A percentile compares a stretch with the other conserved stretches of the same genome.
Evolutionary conservation across 2,797 vertebrate species (phyloP).

Genomic region (Arrhamphus sclerolepis): DNA sequence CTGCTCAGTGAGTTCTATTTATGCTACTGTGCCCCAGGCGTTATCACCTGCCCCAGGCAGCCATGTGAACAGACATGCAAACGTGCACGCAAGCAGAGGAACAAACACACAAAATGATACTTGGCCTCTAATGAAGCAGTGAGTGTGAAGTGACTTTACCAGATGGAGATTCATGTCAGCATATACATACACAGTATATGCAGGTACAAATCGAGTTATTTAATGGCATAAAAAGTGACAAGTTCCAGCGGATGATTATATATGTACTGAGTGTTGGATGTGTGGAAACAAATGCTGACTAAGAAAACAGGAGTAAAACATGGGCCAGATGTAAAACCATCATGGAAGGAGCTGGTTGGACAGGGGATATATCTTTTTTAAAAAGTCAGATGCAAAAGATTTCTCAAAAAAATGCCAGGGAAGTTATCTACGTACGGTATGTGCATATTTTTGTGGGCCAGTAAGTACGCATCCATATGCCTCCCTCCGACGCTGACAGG

Average conservation of each 20-base stretch:
- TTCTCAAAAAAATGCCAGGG: constrained; percentile 17
- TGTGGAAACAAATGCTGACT: constrained; percentile 39
- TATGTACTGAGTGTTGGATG: constrained; percentile 21
- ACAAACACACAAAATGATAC: constrained; percentile 53
- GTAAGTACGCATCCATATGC: neutral
- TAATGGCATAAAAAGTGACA: constrained; percentile 21
- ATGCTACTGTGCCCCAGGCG: constrained; percentile 73
- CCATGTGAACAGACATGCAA: constrained; percentile 66
- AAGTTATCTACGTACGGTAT: constrained; percentile 2
- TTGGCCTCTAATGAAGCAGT: constrained; percentile 70
- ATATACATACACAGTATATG: constrained; percentile 48
- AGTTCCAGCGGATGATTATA: constrained; percentile 31
- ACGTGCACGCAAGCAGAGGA: constrained; percentile 40
- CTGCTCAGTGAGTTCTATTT: constrained; percentile 68
- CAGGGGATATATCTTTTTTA: neutral
- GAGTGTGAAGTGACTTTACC: constrained; percentile 61
- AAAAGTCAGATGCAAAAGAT: constrained; percentile 4
- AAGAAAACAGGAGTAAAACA: constrained; percentile 30
- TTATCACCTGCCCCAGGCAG: constrained; percentile 76
- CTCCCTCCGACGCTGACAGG: constrained; percentile 29
- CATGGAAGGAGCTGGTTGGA: constrained; percentile 14
- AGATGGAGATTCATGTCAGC: constrained; percentile 61
- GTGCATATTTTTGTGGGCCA: neutral
- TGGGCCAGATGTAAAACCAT: constrained; percentile 30
- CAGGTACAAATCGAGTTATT: constrained; percentile 42